Base-by-base conservation (phyloP, 2,888 invertebrate genomes). In the Autographa pulchrina region DNA sequence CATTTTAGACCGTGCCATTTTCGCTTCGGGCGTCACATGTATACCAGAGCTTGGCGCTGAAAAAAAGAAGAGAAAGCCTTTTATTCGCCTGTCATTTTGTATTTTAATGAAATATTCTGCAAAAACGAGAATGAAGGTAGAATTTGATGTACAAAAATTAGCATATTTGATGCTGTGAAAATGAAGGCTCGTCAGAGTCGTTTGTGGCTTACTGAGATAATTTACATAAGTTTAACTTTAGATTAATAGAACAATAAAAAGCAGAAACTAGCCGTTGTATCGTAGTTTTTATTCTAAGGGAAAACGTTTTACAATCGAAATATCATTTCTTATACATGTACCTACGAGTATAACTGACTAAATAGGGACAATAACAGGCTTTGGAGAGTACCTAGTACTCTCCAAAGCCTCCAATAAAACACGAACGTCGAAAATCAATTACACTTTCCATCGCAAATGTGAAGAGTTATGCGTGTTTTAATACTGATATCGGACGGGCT, bases 1-100 rank as follows among this genome's bases (percentile, higher is more conserved):
- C 96, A 95, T 96, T 95, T 95, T 95, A 94, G 90, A 90, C 88
- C 88, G 91, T 90, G 90, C 92, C 93, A 93, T 94, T 96, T 94
- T 94, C 92, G 92, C 93, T 93, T 87, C 89, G 88, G 91, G 93
- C 93, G 91, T 92, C 94, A 93, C 94, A 93, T 92, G 94, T 92
- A 93, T 86, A 91, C 90, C 87, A 88, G 82, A 69, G 85, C 87
- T 82, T 84, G 86, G 78, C 85, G 84, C 87, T 81, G 89, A 87
- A 77, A 79, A 88, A 89, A 90, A 92, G 54, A 93, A 92, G 90
- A 90, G 88, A 88, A 89, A 91, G 89, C 87, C 90, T 92, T 92
- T 94, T 92, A 93, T 93, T 92, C 89, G 91, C 90, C 91, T 92
- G 93, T 91, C 94, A 92, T 93, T 94, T 92, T 87, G 88, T 90